Base-by-base conservation (phyloP, 2,888 invertebrate species). In the Himalopsyche japonica region DNA sequence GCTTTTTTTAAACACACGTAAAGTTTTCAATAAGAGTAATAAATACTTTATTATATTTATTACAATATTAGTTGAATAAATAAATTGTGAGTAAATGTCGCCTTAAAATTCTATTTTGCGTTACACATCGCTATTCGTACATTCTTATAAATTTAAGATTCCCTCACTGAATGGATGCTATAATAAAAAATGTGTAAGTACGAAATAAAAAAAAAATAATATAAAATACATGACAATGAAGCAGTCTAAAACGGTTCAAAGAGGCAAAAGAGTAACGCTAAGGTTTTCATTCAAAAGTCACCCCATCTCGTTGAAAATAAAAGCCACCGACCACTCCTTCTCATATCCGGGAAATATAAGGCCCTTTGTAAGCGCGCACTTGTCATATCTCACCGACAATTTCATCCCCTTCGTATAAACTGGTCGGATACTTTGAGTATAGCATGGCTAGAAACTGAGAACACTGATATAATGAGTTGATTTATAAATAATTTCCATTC, bases 381-480 rank as follows among this genome's bases (percentile, higher is more conserved):
- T 83, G 76, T 76, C 80, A 76, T 83, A 83, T 83, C 49, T 80
- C 80, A 76, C 47, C 34, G 43, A 80, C 80, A 24, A 83, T 83
- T 83, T 80, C 80, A 80, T 77, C 77, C 77, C 32, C 34, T 81
- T 76, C 47, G 47, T 47, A 76, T 81, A 76, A 81, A 81, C 81
- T 81, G 64, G 24, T 70, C 70, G 70, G 70, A 24, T 70, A 70
- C 10, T 70, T 27, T 27, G 1, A 8, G 57, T 70, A 70, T 27
- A 70, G 10, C 70, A 5, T 70, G 70, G 27, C 15, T 70, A 2
- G 6, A 70, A 20, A 70, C 30, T 70, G 70, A 70, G 30, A 12
- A 15, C 43, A 43, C 43, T 43, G 15, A 1, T 3, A 43, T 15
- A 43, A 43, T 43, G 15, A 43, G 12, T 43, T 43, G 43, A 43